Evolutionary conservation across 2,113 vertebrate species (phyloP), one percentile per base, ranked within the genome.

Genomic region (Sorex araneus): DNA sequence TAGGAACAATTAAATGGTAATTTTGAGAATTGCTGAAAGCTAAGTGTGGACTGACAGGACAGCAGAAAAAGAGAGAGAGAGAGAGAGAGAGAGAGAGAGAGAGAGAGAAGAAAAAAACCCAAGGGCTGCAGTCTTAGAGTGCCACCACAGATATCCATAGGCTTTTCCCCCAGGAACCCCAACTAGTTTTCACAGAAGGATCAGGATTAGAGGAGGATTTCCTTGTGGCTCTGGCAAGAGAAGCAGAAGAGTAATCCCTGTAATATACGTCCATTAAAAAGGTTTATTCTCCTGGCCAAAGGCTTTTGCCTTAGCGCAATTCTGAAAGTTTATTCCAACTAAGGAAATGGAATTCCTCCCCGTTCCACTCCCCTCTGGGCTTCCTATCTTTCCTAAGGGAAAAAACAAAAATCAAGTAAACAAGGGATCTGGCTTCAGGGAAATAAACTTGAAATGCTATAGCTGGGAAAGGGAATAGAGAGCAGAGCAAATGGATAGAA

Each of bases 321-420:
- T 90, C 67, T 74, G 87, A 92, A 92, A 90, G 28, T 36, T 64
- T 84, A 81, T 36, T 45, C 54, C 85, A 79, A 21, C 8, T 54
- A 78, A 13, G 19, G 54, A 2, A 63, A 45, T 74, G 4, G 64
- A 92, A 94, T 64, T 64, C 64, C 50, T 87, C 32, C 25, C 79
- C 34, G 54, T 47, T 54, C 28, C 9, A 63, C n/a, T 8, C 13
- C 15, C 30, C 8, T 79, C 12, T 27, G 67, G 43, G 1, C 28
- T 87, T 92, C 45, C 64, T 73, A 5, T 74, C 28, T 78, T 34
- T 64, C 27, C 36, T 12, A 45, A 84, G 40, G 8, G 11, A 0
- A 43, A 82, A 45, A 34, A 21, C 1, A 43, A 66, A 57, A 57
- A 75, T 8, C 8, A 5, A 47, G 83, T 34, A 12, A 81, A 47